phyloP scores from a whole-genome alignment of 2,113 vertebrate species.

The Chrysemys picta region DNA sequence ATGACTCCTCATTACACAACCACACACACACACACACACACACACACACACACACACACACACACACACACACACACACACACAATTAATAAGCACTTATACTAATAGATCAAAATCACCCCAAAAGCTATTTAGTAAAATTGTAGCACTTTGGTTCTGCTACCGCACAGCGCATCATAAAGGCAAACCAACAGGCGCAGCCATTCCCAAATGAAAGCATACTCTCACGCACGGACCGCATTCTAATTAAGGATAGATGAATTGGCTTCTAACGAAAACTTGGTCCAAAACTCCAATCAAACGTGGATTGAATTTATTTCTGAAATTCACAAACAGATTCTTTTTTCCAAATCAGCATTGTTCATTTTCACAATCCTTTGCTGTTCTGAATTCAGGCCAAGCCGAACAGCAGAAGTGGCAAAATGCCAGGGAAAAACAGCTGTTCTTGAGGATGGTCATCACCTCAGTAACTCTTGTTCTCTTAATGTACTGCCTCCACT shows the following conservation, averaged over 20 bases:
- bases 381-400: not conserved
- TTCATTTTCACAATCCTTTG: not conserved
- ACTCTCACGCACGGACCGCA: not conserved
- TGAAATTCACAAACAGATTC: not conserved
- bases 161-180: rapidly evolving
- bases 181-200: not conserved
- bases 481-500: not conserved
- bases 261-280: slow-evolving; percentile 7
- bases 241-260: not conserved
- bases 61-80: too few species aligned
- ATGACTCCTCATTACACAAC: not conserved
- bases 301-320: not conserved
- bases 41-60: too few species aligned
- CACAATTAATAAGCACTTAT: not conserved
- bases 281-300: slow-evolving; percentile 22
- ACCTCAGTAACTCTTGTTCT: not conserved
- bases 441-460: not conserved
- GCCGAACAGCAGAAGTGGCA: slow-evolving; percentile 9
- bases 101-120: not conserved
- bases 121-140: not conserved
- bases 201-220: not conserved
- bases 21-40: not conserved
- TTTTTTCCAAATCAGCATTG: not conserved
- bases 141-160: not conserved
- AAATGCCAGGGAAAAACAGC: not conserved